Evolutionary conservation across 2,113 vertebrate species (phyloP).

Genomic region (Protobothrops mucrosquamatus): DNA sequence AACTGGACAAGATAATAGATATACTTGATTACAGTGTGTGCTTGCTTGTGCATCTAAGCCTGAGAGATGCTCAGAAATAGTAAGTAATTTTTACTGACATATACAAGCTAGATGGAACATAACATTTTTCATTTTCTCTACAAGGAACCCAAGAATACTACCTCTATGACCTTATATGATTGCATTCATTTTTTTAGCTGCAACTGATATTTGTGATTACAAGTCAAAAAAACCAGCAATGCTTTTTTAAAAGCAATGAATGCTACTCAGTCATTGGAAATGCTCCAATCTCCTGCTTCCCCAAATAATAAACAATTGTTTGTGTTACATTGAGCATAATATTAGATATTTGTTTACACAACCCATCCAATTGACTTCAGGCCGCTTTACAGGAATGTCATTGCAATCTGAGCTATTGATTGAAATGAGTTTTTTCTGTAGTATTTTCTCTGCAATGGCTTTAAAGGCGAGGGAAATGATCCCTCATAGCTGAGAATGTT

Average conservation of each 20-base stretch:
- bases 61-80: slow-evolving; percentile 33
- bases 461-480: neutral
- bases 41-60: slow-evolving; percentile 18
- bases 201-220: slow-evolving; percentile 31
- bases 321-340: neutral
- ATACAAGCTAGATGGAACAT: slow-evolving; percentile 37
- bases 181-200: slow-evolving; percentile 7
- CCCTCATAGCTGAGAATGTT: neutral
- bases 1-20: slow-evolving; percentile 62
- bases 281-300: neutral
- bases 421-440: slow-evolving; percentile 13
- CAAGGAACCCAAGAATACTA: neutral
- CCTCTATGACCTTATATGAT: neutral
- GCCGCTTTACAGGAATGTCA: slow-evolving; percentile 10
- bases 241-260: neutral
- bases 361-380: slow-evolving; percentile 5
- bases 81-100: slow-evolving; percentile 39
- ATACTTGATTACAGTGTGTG: slow-evolving; percentile 60
- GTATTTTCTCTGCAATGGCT: neutral
- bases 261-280: neutral
- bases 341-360: neutral
- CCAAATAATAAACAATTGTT: slow-evolving; percentile 3
- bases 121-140: slow-evolving; percentile 12
- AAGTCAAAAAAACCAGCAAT: neutral
- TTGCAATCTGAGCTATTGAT: neutral